These are phyloP conservation scores for Agrochola litura DNA, from an alignment of 2,888 invertebrate genomes.

Conservation along the genomic window DNA sequence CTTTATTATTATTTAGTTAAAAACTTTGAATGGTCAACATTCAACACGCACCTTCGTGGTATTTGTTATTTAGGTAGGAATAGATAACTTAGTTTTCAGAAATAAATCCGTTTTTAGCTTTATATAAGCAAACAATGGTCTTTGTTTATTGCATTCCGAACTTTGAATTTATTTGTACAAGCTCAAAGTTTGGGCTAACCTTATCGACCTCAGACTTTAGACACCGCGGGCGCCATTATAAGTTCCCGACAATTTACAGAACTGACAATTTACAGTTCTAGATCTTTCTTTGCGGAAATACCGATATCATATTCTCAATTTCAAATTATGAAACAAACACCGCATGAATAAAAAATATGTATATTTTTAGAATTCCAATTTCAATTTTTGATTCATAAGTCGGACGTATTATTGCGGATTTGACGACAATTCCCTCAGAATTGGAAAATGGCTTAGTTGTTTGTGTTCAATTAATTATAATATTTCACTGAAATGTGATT, in stretches of 20 bases:
- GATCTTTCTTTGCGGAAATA: constrained; percentile 22
- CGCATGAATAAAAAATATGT: background rate
- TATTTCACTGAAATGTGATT: background rate
- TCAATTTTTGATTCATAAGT: background rate
- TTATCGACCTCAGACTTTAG: constrained; percentile 45
- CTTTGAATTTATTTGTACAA: constrained; percentile 58
- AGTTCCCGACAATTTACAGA: constrained; percentile 18
- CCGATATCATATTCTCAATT: constrained; percentile 17
- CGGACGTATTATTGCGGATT: constrained; percentile 2
- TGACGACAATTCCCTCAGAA: background rate
- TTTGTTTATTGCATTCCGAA: constrained; percentile 55
- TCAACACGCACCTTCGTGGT: constrained; percentile 9
- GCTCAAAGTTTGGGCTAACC: constrained; percentile 52
- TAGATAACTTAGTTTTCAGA: constrained; percentile 46
- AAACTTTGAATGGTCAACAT: constrained; percentile 14
- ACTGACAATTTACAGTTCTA: constrained; percentile 10
- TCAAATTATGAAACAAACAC: constrained; percentile 1
- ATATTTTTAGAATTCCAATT: constrained; percentile 28
- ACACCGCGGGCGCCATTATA: constrained; percentile 28
- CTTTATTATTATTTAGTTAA: constrained; percentile 11
- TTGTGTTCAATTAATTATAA: background rate
- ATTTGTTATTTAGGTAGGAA: constrained; percentile 20
- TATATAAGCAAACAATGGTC: constrained; percentile 37
- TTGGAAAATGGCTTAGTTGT: constrained; percentile 14
- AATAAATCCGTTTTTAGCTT: constrained; percentile 46